These are phyloP conservation scores for Larimichthys polyactis DNA, from an alignment of 2,113 vertebrate species.

Conservation along the genomic window DNA sequence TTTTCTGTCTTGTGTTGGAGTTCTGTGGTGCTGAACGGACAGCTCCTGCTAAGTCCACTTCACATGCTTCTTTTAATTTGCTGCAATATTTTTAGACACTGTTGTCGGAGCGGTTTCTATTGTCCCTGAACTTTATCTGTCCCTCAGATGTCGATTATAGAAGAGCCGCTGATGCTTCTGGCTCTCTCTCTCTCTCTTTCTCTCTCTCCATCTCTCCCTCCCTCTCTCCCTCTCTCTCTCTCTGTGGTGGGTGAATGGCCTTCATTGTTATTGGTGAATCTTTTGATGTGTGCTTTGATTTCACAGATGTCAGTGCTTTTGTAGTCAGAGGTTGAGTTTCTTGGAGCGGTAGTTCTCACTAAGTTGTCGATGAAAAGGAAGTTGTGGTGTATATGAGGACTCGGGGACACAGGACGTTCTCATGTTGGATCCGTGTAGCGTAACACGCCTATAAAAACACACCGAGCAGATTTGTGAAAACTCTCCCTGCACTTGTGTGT, in stretches of 20 bases:
- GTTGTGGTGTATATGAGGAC: constrained; percentile 4
- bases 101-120: background rate
- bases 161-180: background rate
- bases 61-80: background rate
- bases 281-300: constrained; percentile 14
- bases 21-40: constrained; percentile 67
- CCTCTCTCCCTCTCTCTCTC: background rate
- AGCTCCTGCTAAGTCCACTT: constrained; percentile 41
- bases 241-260: background rate
- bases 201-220: no score
- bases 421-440: constrained; percentile 1
- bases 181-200: no score
- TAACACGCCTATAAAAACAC: constrained; percentile 34
- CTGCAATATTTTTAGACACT: background rate
- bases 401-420: constrained; percentile 15
- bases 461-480: constrained; percentile 38
- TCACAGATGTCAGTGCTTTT: constrained; percentile 21
- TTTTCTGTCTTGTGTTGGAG: no score
- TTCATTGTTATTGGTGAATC: background rate
- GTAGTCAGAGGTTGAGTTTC: constrained; percentile 3
- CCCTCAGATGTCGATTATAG: background rate
- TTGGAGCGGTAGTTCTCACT: background rate
- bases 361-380: constrained; percentile 15
- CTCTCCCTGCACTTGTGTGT: no score
- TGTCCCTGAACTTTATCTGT: background rate